Conservation (phyloP, 2,888 invertebrate species). For the Papilio elwesi region DNA sequence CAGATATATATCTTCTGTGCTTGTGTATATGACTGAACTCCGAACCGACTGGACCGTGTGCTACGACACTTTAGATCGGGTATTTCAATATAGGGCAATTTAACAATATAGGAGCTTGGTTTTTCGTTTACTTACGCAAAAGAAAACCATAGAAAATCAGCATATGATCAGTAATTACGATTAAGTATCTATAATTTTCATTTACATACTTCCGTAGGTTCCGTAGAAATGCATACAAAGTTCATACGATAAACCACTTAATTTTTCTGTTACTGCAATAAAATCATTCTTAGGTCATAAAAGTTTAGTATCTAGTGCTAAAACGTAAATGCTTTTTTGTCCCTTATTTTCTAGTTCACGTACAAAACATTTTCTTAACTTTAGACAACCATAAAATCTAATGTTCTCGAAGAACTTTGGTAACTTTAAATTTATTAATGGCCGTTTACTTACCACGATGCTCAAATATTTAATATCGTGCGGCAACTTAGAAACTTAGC, state of each 20-base stretch:
- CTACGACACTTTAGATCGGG: too few relatives aligned
- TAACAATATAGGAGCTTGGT: too few relatives aligned
- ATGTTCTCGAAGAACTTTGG: background rate
- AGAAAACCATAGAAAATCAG: too few relatives aligned
- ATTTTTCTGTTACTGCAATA: background rate
- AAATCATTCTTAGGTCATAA: too few relatives aligned
- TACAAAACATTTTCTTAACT: background rate
- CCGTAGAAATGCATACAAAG: too few relatives aligned
- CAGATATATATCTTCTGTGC: background rate
- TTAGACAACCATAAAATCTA: slow-evolving; percentile 4
- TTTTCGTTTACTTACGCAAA: too few relatives aligned
- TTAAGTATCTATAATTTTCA: too few relatives aligned
- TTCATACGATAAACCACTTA: background rate
- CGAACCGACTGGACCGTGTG: too few relatives aligned
- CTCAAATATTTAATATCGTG: slow-evolving; percentile 14
- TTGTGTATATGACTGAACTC: too few relatives aligned
- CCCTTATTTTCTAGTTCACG: background rate
- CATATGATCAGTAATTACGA: too few relatives aligned
- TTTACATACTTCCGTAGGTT: too few relatives aligned
- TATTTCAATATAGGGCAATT: too few relatives aligned
- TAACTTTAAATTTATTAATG: slow-evolving; percentile 18
- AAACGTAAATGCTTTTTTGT: background rate
- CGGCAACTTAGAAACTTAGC: slow-evolving; percentile 5
- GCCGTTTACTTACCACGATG: slow-evolving; percentile 14
- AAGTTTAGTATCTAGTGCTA: background rate